Conservation (phyloP, 1,140 invertebrate species). For the Pinna nobilis region DNA sequence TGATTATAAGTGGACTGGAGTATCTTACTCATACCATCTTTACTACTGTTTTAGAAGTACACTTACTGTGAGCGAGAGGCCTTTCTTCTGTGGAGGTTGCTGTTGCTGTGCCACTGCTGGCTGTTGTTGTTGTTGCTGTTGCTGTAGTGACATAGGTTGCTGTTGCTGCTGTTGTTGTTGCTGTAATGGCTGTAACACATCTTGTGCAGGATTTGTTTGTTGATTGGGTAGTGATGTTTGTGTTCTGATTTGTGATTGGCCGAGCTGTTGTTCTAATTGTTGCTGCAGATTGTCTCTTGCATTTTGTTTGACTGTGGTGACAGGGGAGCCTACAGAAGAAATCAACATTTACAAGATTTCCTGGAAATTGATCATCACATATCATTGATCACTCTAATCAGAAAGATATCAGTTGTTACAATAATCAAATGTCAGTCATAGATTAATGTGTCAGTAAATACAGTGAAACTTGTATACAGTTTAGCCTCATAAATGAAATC, state of each 20-base stretch:
- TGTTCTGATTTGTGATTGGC: slow-evolving; percentile 63
- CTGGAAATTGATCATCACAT: no score
- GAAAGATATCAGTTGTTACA: no score
- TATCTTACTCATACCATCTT: no score
- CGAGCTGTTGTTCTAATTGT: slow-evolving; percentile 71
- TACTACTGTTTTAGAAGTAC: neutral
- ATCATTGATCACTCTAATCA: no score
- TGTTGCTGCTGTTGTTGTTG: slow-evolving; percentile 42
- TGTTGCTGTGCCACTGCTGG: slow-evolving; percentile 30
- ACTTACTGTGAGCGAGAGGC: slow-evolving; percentile 87
- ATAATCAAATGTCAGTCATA: no score
- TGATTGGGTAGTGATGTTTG: slow-evolving; percentile 64
- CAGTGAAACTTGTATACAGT: no score
- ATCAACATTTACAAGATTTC: no score
- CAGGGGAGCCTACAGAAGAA: slow-evolving; percentile 37
- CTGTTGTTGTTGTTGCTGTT: slow-evolving; percentile 31
- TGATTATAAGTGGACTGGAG: no score
- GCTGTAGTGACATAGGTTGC: slow-evolving; percentile 13
- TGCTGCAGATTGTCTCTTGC: slow-evolving; percentile 69
- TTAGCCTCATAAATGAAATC: no score
- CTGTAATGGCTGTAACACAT: slow-evolving; percentile 21
- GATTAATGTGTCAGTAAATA: no score
- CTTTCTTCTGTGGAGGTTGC: slow-evolving; percentile 74
- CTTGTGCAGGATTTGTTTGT: slow-evolving; percentile 23
- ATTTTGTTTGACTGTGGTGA: slow-evolving; percentile 56